Evolutionary conservation across 2,113 vertebrate species (phyloP), one percentile per base, ranked within the genome.

Genomic region (Progne subis): DNA sequence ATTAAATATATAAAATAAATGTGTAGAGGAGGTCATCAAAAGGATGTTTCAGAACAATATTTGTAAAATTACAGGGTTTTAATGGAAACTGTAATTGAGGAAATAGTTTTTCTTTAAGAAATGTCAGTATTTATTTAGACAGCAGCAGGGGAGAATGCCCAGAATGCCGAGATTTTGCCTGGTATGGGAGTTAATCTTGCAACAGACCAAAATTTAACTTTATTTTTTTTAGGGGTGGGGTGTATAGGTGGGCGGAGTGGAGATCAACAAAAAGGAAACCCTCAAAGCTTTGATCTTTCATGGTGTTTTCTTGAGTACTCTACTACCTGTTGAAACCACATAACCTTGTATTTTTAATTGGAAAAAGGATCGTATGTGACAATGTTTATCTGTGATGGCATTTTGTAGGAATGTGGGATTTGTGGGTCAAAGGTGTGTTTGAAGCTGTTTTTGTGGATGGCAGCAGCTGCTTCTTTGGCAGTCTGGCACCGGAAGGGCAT

Each of bases 81-180:
- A 88, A 92, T 82, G 41, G 96, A 97, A 93, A 90, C 23, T 0
- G 11, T 90, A 95, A 95, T 65, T 68, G 21, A 52, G 13, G 71
- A 94, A 94, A 89, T 69, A 43, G 3, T 29, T 96, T 80, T 78
- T 82, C 79, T 94, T 95, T 86, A 84, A 88, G 67, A 94, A 96
- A 92, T 91, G 44, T 69, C 83, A 84, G n/a, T 93, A 77, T 88
- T 96, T 89, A 60, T n/a, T 91, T 60, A 94, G 64, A 80, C 71
- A 93, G 82, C 57, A 92, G 41, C 26, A 91, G 67, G 50, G 77
- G 41, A 60, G 8, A 50, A 10, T 75, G 69, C 34, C 60, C 78
- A 68, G 24, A 90, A 86, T 28, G 10, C 77, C 50, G 88, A 81
- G 31, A 82, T 94, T 84, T 86, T 92, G 18, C 32, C 83, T 85